Percentiles rank a stretch among this genome's conserved stretches.
phyloP scores from a whole-genome alignment of 1,140 invertebrate species.

The Cotesia chilonis region DNA sequence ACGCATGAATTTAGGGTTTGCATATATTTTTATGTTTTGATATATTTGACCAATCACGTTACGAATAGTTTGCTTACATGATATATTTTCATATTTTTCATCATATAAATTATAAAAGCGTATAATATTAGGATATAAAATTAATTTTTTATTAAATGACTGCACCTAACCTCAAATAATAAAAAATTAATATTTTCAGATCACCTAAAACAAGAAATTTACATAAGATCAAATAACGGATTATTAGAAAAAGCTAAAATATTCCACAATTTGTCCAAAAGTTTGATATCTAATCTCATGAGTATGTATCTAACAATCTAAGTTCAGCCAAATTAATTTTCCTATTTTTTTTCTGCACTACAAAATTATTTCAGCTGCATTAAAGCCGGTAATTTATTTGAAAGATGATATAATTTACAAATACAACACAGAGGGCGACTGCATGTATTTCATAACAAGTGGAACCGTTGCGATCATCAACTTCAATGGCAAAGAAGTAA shows the following conservation, averaged over 20 bases:
- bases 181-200: conserved; percentile 38
- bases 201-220: conserved; percentile 52
- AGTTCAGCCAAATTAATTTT: conserved; percentile 9
- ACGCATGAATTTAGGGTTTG: too few relatives aligned
- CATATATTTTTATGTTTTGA: too few relatives aligned
- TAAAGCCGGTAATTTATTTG: conserved; percentile 50
- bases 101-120: too few relatives aligned
- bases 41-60: too few relatives aligned
- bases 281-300: conserved; percentile 46
- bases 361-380: conserved; percentile 35
- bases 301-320: conserved; percentile 38
- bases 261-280: conserved; percentile 47
- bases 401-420: conserved; percentile 60
- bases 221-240: conserved; percentile 42
- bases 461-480: conserved; percentile 69
- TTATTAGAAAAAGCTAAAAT: conserved; percentile 46
- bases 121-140: too few relatives aligned
- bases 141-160: too few relatives aligned
- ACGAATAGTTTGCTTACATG: too few relatives aligned
- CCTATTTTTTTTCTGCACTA: conserved; percentile 13
- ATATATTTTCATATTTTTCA: too few relatives aligned
- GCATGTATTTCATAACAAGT: conserved; percentile 69
- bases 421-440: conserved; percentile 62
- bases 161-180: not conserved
- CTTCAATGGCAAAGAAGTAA: conserved; percentile 66